Conservation (phyloP, 2,888 invertebrate genomes). For the Tipula lateralis region DNA sequence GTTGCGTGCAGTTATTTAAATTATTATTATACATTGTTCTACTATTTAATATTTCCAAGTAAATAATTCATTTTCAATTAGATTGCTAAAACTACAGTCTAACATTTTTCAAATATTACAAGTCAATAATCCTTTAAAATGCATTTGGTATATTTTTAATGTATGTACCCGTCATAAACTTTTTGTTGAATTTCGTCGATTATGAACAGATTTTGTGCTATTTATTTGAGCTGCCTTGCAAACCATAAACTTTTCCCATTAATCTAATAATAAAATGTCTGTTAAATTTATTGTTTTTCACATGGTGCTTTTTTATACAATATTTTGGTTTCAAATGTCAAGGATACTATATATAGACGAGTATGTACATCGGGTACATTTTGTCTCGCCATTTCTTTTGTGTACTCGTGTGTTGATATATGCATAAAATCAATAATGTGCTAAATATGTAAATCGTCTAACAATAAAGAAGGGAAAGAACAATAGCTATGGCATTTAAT, state of each 20-base stretch:
- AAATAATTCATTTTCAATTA: no score
- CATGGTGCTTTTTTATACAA: neutral
- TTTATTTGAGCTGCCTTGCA: neutral
- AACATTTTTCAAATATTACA: neutral
- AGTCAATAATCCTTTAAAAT: neutral
- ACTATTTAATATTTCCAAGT: no score
- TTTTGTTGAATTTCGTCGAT: neutral
- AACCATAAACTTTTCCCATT: neutral
- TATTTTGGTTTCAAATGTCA: neutral
- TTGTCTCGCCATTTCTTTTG: neutral
- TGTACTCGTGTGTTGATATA: neutral
- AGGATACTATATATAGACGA: neutral
- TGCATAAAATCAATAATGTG: neutral
- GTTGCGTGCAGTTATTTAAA: no score
- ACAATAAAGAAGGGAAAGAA: no score
- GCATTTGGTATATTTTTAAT: neutral
- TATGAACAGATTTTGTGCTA: neutral
- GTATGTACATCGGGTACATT: neutral
- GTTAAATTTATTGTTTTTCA: neutral
- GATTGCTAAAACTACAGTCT: no score
- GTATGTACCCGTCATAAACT: neutral
- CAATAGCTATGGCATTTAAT: no score
- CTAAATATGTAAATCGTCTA: neutral
- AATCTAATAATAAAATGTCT: conserved; percentile 11
- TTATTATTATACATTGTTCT: no score